Base-by-base conservation (phyloP, 2,113 vertebrate species). In the Panurus biarmicus region DNA sequence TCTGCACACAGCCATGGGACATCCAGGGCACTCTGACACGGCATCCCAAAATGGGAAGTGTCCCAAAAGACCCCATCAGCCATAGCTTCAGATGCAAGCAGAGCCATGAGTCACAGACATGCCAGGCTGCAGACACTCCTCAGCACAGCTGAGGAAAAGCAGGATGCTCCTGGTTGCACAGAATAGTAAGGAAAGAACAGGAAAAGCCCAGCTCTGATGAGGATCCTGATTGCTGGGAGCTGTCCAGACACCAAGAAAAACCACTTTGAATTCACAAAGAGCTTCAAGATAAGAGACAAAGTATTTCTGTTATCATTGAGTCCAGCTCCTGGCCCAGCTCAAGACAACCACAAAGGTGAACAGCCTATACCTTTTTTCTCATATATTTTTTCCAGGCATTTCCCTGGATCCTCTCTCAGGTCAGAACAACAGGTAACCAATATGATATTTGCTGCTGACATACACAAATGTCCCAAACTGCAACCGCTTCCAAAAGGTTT, bases 241-340 rank as follows among this genome's bases (percentile, higher is more conserved):
- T 57, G 42, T 64, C 85, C 82, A 87, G 71, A 44, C 17, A 7
- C 35, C 24, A 12, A 75, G 24, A 16, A 54, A 89, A 64, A n/a
- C 0, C 12, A 2, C 47, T 81, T 0, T 57, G 50, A 58, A 77
- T 42, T n/a, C 9, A 4, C 4, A 4, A 51, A 93, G 44, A 56
- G 1, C 19, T 44, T 33, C 4, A 23, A 60, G 78, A n/a, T 31
- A 82, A 89, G 31, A 91, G 33, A n/a, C 11, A 28, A 79, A 47
- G 10, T 23, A 45, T 90, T 85, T 92, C 53, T 0, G 0, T 56
- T 23, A 11, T 36, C 75, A 28, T 28, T 1, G 0, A 64, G 25
- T 28, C 12, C 29, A 35, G 2, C 29, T 56, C 74, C 35, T n/a
- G 31, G 42, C 11, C 35, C n/a, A 50, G 22, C 51, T 42, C 67